Conservation (phyloP, 2,797 vertebrate species). For the Microctenopoma steveboyesi region DNA sequence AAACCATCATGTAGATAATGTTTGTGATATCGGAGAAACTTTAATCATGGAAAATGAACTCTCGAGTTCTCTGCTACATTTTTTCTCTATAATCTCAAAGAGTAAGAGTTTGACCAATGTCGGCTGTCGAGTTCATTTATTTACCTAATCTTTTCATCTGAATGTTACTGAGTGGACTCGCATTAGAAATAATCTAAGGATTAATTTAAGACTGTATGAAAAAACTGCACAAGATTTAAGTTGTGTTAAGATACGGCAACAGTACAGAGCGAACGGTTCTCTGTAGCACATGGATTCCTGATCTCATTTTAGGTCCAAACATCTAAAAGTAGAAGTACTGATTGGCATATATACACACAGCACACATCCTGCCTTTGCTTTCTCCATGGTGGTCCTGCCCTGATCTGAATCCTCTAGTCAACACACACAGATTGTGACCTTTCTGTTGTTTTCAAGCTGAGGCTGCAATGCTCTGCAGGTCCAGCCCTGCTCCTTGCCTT, state of each 20-base stretch:
- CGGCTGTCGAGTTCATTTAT: slow-evolving; percentile 46
- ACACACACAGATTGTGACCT: slow-evolving; percentile 46
- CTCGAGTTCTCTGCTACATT: slow-evolving; percentile 33
- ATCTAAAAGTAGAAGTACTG: slow-evolving; percentile 23
- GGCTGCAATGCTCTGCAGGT: slow-evolving; percentile 58
- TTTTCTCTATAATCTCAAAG: slow-evolving; percentile 29
- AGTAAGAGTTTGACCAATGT: slow-evolving; percentile 43
- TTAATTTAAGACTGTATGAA: slow-evolving; percentile 19
- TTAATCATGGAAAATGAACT: slow-evolving; percentile 52
- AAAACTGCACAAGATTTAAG: slow-evolving; percentile 20
- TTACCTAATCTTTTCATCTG: slow-evolving; percentile 43
- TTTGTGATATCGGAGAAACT: slow-evolving; percentile 36
- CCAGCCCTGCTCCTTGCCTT: slow-evolving; percentile 40
- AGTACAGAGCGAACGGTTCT: background rate
- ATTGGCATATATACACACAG: slow-evolving; percentile 9
- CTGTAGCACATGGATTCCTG: background rate
- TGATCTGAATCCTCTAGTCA: slow-evolving; percentile 69
- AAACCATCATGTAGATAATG: slow-evolving; percentile 38
- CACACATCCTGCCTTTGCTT: slow-evolving; percentile 11
- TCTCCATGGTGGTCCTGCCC: slow-evolving; percentile 63
- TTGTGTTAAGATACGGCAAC: slow-evolving; percentile 2
- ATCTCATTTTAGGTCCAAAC: slow-evolving; percentile 6
- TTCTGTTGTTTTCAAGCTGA: slow-evolving; percentile 64
- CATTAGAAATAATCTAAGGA: slow-evolving; percentile 7
- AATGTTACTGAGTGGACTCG: slow-evolving; percentile 24